Percentiles rank a stretch among this genome's conserved stretches.
Evolutionary conservation across 2,888 invertebrate species (phyloP).

Genomic region (Plebejus anna): DNA sequence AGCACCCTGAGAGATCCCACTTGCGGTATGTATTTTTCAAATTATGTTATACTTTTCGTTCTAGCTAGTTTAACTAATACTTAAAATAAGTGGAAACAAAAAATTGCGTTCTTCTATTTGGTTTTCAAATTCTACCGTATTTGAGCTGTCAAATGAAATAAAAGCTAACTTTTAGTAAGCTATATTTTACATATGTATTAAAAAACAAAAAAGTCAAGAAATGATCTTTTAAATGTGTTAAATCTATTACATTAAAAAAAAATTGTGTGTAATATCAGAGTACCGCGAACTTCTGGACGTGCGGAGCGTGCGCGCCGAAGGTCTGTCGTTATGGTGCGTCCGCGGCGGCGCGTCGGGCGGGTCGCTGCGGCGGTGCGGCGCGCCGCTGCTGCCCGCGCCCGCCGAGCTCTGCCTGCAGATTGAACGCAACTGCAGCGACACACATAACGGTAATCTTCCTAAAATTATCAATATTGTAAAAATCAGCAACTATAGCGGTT

Average conservation of each 20-base stretch:
- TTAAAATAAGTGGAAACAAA: too few relatives aligned
- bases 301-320: slow-evolving; percentile 84
- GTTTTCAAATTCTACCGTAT: too few relatives aligned
- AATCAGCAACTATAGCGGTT: too few relatives aligned
- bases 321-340: slow-evolving; percentile 88
- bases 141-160: too few relatives aligned
- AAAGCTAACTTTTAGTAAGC: too few relatives aligned
- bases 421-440: slow-evolving; percentile 88
- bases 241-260: too few relatives aligned
- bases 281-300: slow-evolving; percentile 84
- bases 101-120: too few relatives aligned
- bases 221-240: too few relatives aligned
- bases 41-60: background rate
- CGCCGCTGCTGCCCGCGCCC: slow-evolving; percentile 89
- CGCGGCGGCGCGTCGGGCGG: slow-evolving; percentile 68
- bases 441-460: slow-evolving; percentile 65
- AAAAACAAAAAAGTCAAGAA: too few relatives aligned
- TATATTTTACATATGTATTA: too few relatives aligned
- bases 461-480: background rate
- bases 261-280: slow-evolving; percentile 29
- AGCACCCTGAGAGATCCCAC: slow-evolving; percentile 62
- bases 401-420: slow-evolving; percentile 89
- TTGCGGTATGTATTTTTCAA: background rate
- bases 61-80: too few relatives aligned
- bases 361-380: slow-evolving; percentile 73